These are phyloP conservation scores for Frieseomelitta varia DNA, from an alignment of 1,140 invertebrate species.

Conservation along the genomic window DNA sequence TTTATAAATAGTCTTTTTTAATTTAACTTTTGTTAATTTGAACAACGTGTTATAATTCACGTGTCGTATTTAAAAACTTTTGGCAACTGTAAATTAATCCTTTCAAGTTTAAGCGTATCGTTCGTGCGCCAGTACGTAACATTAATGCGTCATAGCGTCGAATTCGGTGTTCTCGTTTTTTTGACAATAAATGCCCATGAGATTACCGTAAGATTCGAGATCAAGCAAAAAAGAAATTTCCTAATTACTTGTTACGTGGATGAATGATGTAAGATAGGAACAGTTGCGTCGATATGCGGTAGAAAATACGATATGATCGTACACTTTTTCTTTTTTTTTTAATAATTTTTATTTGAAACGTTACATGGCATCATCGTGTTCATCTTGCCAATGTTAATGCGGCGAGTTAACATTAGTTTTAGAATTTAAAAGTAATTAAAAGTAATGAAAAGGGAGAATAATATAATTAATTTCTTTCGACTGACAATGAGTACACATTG, in stretches of 20 bases:
- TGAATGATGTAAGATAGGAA: slow-evolving; percentile 44
- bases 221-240: slow-evolving; percentile 38
- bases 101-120: neutral
- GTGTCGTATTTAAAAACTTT: neutral
- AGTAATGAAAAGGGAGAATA: neutral
- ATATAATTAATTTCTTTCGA: neutral
- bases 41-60: too few species aligned
- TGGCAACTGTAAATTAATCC: neutral
- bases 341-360: neutral
- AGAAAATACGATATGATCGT: neutral
- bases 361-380: neutral
- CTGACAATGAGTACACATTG: neutral
- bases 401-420: neutral
- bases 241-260: slow-evolving; percentile 54
- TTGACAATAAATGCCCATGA: neutral
- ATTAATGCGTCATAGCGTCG: neutral
- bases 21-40: too few species aligned
- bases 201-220: neutral
- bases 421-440: neutral
- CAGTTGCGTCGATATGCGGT: slow-evolving; percentile 2
- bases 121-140: neutral
- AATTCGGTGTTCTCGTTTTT: neutral
- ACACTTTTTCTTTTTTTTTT: too few species aligned
- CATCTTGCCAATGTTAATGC: neutral
- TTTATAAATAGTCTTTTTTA: too few species aligned